Conservation (phyloP, 2,797 vertebrate species). For the Artibeus lituratus region DNA sequence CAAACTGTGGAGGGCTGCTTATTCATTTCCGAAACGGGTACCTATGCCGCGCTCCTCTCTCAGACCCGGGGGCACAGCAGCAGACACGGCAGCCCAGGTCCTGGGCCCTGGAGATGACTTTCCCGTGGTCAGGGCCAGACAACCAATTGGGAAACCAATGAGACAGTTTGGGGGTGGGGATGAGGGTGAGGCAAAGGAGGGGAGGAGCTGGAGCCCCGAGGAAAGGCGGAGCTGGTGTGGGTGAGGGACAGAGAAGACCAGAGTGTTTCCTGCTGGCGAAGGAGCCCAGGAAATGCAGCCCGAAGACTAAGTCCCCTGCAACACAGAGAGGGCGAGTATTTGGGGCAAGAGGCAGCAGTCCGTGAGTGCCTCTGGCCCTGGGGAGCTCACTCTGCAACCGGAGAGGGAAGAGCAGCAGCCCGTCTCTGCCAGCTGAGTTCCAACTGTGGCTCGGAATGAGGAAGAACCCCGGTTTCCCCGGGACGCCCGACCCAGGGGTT, state of each 20-base stretch:
- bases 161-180: neutral
- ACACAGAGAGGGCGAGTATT: neutral
- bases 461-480: neutral
- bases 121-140: rapidly evolving
- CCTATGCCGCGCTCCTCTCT: neutral
- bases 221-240: neutral
- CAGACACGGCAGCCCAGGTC: neutral
- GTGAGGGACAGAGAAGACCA: neutral
- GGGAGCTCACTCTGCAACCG: neutral
- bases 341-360: neutral
- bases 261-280: neutral
- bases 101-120: neutral
- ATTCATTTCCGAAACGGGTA: rapidly evolving
- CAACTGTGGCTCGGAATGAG: neutral
- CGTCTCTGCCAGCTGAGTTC: rapidly evolving
- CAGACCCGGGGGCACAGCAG: neutral
- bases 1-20: too few relatives aligned
- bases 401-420: neutral
- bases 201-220: rapidly evolving
- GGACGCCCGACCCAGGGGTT: neutral
- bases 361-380: neutral
- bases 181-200: rapidly evolving
- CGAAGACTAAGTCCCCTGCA: rapidly evolving
- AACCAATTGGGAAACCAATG: neutral
- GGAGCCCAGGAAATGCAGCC: neutral